Percentiles rank a stretch among this genome's conserved stretches.
Evolutionary conservation across 2,113 vertebrate genomes (phyloP).

Genomic region (Ptilonorhynchus violaceus): DNA sequence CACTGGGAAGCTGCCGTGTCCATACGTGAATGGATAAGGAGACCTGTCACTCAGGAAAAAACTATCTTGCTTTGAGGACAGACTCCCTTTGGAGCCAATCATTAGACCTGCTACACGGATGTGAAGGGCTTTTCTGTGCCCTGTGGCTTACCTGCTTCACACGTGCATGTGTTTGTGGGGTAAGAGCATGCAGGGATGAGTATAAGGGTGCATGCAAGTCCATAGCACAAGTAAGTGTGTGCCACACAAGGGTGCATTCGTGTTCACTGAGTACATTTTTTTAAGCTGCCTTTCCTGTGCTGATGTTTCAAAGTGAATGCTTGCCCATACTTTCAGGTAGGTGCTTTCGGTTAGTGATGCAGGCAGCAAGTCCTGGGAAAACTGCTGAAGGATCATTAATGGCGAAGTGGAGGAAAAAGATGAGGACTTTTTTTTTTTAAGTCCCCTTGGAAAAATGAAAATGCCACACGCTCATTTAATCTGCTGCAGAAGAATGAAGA

Average conservation of each 20-base stretch:
- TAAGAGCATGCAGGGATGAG: background rate
- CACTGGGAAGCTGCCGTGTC: background rate
- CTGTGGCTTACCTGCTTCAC: background rate
- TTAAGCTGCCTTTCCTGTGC: background rate
- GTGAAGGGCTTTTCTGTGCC: background rate
- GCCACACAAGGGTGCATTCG: background rate
- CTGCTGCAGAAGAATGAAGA: constrained; percentile 1
- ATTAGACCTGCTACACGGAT: constrained; percentile 18
- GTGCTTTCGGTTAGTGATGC: background rate
- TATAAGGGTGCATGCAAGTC: background rate
- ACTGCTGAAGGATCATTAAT: background rate
- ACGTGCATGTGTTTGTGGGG: background rate
- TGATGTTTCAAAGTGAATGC: background rate
- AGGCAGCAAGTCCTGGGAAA: background rate
- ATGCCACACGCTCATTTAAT: background rate
- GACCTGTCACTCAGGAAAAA: background rate
- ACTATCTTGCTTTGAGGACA: background rate
- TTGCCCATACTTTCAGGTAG: background rate
- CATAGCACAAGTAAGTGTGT: background rate
- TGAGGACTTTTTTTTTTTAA: background rate
- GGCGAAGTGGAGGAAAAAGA: background rate
- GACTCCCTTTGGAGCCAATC: background rate
- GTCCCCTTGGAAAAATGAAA: constrained; percentile 8
- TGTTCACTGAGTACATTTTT: background rate
- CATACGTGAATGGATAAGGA: background rate